phyloP scores from a whole-genome alignment of 2,113 vertebrate genomes.

The Cavia aperea region DNA sequence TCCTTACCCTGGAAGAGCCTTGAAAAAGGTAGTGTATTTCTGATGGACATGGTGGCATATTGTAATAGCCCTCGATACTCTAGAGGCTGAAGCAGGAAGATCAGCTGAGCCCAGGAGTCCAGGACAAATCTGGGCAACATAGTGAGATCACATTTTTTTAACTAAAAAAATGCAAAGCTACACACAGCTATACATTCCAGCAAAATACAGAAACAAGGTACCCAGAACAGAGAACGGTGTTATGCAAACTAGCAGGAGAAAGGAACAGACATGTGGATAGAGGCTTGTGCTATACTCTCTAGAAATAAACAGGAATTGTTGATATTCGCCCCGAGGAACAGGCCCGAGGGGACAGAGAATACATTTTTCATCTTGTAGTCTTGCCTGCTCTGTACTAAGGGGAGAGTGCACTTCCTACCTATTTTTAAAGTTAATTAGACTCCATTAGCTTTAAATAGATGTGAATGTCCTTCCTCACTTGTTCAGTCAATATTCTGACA shows the following conservation, averaged over 20 bases:
- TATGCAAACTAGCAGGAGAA: background rate
- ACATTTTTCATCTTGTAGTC: background rate
- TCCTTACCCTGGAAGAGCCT: background rate
- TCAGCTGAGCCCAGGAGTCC: background rate
- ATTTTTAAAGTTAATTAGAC: background rate
- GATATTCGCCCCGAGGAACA: background rate
- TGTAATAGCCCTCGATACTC: background rate
- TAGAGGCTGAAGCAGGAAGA: background rate
- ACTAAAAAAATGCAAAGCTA: background rate
- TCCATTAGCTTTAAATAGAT: conserved; percentile 32
- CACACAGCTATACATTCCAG: background rate
- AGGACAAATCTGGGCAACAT: background rate
- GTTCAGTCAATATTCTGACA: background rate
- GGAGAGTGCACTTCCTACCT: background rate
- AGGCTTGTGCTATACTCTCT: background rate
- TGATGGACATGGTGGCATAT: background rate
- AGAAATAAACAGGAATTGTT: background rate
- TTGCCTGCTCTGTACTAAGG: conserved; percentile 14
- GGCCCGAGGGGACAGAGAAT: background rate
- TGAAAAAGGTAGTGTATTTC: background rate
- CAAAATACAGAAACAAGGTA: background rate
- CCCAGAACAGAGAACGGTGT: background rate
- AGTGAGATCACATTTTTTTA: background rate
- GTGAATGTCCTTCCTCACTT: conserved; percentile 9
- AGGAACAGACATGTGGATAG: background rate